Percentiles rank a stretch among this genome's conserved stretches.
These are phyloP conservation scores for Lepus europaeus DNA, from an alignment of 2,113 vertebrate species.

Conservation along the genomic window DNA sequence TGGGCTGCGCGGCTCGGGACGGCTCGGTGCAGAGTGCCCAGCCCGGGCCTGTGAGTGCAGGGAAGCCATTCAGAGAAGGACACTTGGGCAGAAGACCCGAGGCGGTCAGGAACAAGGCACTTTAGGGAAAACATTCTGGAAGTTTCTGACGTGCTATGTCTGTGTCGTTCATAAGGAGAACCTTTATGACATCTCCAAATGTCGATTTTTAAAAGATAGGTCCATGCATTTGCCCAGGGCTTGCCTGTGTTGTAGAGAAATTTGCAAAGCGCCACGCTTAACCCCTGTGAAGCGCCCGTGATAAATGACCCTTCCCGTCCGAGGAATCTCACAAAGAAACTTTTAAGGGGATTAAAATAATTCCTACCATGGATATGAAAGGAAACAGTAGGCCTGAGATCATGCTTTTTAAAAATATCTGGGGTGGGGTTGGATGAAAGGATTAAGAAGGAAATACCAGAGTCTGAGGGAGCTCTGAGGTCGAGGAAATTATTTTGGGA, in stretches of 20 bases:
- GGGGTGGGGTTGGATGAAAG: conserved; percentile 67
- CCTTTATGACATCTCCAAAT: neutral
- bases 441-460: conserved; percentile 76
- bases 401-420: neutral
- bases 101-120: too few species aligned
- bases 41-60: neutral
- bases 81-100: neutral
- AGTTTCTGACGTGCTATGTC: neutral
- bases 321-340: neutral
- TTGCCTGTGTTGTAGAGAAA: neutral
- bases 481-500: conserved; percentile 83
- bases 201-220: neutral
- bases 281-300: neutral
- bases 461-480: conserved; percentile 70
- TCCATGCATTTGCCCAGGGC: neutral
- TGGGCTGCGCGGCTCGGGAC: neutral
- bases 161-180: neutral
- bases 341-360: neutral
- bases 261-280: neutral
- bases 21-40: neutral
- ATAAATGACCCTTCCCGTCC: neutral
- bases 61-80: neutral
- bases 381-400: conserved; percentile 20
- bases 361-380: neutral
- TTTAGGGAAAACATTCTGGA: neutral